Conservation (phyloP, 2,888 invertebrate species). For the Caenorhabditis macrosperma region DNA sequence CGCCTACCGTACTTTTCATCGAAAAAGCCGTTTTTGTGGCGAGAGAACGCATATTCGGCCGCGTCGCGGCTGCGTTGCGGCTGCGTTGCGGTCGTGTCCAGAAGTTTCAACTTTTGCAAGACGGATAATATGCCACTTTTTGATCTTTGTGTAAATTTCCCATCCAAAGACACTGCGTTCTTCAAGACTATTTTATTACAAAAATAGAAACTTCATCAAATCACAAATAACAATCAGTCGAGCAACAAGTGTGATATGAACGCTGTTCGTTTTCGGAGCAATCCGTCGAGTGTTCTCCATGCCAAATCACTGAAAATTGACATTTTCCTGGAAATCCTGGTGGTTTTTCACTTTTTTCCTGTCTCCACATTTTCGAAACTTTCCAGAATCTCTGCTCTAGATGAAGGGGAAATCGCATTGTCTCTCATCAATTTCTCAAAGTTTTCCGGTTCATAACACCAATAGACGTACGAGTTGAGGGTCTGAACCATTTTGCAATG, state of each 20-base stretch:
- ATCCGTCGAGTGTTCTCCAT: background rate
- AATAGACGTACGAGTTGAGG: background rate
- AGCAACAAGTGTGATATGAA: conserved; percentile 2
- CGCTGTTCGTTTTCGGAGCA: conserved; percentile 4
- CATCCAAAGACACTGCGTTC: too few relatives aligned
- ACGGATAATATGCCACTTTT: too few relatives aligned
- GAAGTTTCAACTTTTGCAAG: too few relatives aligned
- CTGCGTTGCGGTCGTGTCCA: too few relatives aligned
- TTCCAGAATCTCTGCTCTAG: background rate
- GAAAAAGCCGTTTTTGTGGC: too few relatives aligned
- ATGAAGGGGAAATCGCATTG: background rate
- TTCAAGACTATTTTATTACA: too few relatives aligned
- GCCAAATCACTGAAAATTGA: background rate
- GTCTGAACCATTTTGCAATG: background rate
- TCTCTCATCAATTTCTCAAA: background rate
- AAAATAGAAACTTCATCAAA: background rate
- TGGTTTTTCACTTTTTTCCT: background rate
- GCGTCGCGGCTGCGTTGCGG: too few relatives aligned
- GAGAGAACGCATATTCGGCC: too few relatives aligned
- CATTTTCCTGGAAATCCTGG: background rate
- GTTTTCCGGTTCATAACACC: background rate
- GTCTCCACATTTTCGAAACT: background rate
- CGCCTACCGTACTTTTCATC: too few relatives aligned
- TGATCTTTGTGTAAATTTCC: too few relatives aligned
- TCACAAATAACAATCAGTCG: too few relatives aligned